Evolutionary conservation across 2,888 invertebrate genomes (phyloP), one percentile per base, ranked within the genome.

Genomic region (Ormyrus rosae): DNA sequence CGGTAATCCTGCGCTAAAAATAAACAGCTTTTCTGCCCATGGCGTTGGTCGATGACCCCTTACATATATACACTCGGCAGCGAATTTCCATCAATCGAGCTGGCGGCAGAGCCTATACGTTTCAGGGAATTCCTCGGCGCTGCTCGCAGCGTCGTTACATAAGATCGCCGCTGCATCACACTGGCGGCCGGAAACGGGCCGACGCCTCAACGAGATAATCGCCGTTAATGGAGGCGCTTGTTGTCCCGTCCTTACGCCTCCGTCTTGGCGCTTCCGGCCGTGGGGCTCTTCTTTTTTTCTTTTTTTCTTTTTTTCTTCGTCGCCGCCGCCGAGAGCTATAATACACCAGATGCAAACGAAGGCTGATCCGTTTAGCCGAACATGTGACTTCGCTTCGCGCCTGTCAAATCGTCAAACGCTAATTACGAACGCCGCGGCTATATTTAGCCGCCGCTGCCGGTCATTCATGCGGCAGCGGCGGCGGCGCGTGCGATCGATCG

Each of bases 121-220:
- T 70, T 19, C 19, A 19, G 19, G 19, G 19, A 69, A 69, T 69
- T 58, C 11, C 9, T n/a, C n/a, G 58, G 58, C 13, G n/a, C 58
- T 56, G 11, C n/a, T 19, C 19, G 19, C 9, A 7, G 34, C 61
- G 13, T 5, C 65, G 60, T 9, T 60, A 9, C 5, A 60, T 60
- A 51, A 6, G 9, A 46, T 19, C 46, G 65, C 50, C 48, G 8
- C 50, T 63, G 67, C 6, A 50, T 65, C 8, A 11, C 2, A 85
- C 85, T 86, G 45, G 13, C 86, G 19, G 86, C 85, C 85, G 84
- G 78, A 87, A 85, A 87, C 86, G 86, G 86, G n/a, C 19, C 64
- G 56, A 19, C 50, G 86, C 84, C 84, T 87, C 86, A 89, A 88
- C 86, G 86, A 89, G 87, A 85, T 89, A 88, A 89, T 88, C 87